Evolutionary conservation across 2,888 invertebrate species (phyloP).

Genomic region (Pedicia rivosa): DNA sequence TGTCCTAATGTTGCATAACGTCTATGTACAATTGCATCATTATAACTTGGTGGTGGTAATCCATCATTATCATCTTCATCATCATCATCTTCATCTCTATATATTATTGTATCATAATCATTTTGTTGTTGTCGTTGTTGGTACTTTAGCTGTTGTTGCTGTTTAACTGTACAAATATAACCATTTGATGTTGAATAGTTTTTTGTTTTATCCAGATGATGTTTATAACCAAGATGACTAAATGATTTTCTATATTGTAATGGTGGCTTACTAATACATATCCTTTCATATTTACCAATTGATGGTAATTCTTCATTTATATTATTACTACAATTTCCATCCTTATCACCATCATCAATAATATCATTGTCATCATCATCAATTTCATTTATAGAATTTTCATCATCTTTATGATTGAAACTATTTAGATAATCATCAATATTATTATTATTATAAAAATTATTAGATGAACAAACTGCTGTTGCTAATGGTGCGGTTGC

Average conservation of each 20-base stretch:
- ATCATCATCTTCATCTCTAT: no score
- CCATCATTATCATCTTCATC: no score
- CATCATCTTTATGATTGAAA: no score
- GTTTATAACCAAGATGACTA: conserved; percentile 8
- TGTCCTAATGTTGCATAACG: conserved; percentile 11
- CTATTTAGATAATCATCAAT: no score
- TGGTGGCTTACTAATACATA: conserved; percentile 6
- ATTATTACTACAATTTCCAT: not conserved
- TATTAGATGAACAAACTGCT: no score
- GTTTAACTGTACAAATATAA: conserved; percentile 4
- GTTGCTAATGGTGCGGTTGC: no score
- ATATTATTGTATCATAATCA: no score
- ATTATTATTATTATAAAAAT: no score
- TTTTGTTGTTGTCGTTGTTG: not conserved
- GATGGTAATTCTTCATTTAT: not conserved
- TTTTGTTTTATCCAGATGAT: not conserved
- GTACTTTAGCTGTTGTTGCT: conserved; percentile 1
- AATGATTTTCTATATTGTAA: conserved; percentile 12
- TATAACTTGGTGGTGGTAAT: no score
- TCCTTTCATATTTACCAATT: conserved; percentile 1
- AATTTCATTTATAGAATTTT: no score
- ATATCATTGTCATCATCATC: no score
- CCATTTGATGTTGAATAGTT: not conserved
- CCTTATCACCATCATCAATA: not conserved
- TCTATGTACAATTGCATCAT: no score